Conservation (phyloP, 2,888 invertebrate genomes). For the Corythucha ciliata region DNA sequence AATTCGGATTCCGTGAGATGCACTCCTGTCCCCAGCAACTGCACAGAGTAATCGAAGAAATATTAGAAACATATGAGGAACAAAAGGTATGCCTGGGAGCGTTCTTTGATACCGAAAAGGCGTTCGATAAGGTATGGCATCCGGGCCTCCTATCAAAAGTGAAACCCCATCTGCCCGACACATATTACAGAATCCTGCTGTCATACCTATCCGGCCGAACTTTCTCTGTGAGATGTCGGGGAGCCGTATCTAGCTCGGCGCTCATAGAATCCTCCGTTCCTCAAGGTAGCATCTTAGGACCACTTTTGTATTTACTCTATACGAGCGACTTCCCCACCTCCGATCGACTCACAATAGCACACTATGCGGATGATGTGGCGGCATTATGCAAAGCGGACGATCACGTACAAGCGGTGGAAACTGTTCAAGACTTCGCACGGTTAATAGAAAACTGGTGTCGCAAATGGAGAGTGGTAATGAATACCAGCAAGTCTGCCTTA, state of each 20-base stretch:
- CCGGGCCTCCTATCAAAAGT: conserved; percentile 15
- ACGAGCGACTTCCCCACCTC: conserved; percentile 13
- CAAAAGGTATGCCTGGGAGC: conserved; percentile 7
- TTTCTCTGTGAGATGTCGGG: conserved; percentile 5
- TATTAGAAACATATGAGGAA: conserved; percentile 11
- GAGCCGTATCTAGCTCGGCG: neutral
- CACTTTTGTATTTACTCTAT: conserved; percentile 16
- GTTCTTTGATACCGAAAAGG: conserved; percentile 7
- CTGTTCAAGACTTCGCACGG: too few species aligned
- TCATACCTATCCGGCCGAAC: conserved; percentile 14
- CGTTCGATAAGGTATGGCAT: conserved; percentile 19
- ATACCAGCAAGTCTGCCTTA: too few species aligned
- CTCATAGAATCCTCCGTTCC: conserved; percentile 18
- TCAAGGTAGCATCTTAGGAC: conserved; percentile 21
- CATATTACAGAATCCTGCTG: conserved; percentile 15
- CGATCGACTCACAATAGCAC: conserved; percentile 4
- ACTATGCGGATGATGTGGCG: conserved; percentile 10
- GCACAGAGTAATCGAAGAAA: conserved; percentile 12
- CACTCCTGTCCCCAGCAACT: conserved; percentile 19
- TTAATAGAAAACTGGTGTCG: too few species aligned
- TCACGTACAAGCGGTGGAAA: too few species aligned
- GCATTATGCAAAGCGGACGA: too few species aligned
- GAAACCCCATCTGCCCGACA: conserved; percentile 13
- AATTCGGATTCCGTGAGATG: conserved; percentile 10
- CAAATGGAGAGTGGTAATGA: too few species aligned